Evolutionary conservation across 2,113 vertebrate species (phyloP), one percentile per base, ranked within the genome.

Genomic region (Suncus etruscus): DNA sequence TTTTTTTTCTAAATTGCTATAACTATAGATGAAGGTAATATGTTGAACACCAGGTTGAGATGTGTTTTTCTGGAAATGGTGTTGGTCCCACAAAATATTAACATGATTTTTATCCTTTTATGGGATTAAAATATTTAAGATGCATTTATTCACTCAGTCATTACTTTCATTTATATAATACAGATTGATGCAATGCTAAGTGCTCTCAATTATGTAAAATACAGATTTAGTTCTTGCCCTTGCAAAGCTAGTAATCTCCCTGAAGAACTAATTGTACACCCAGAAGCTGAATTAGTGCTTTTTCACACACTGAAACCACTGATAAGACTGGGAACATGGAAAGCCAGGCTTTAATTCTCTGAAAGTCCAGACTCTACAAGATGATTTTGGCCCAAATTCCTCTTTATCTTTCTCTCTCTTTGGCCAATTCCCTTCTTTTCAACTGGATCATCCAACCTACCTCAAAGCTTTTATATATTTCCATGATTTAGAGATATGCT

Each of bases 141-240:
- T 48, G 9, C 54, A 47, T 82, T 27, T 22, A 89, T 47, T 81
- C 20, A 66, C 47, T 69, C 14, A 32, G 68, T 72, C 66, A 15
- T 81, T 79, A 83, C 6, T 27, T 18, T 76, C 83, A 75, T 27
- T 84, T 14, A 47, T 14, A 50, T 76, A 51, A 89, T 25, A 25
- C 22, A 83, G 22, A 32, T 7, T 63, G 86, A 78, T 58, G 31
- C 29, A 61, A 18, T 39, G 11, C 11, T 48, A 31, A 81, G 11
- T 83, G 20, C 54, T 16, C 11, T 25, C 9, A 48, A 66, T 86
- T 7, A 76, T 32, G 1, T 54, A 80, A 65, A 80, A 29, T 79
- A 45, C 0, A 87, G 54, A 70, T 69, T 90, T 65, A 51, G 31
- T 79, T 85, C 54, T 66, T 89, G 14, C 8, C 54, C 47, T 91